Base-by-base conservation (phyloP, 1,140 invertebrate species). In the Cheumatopsyche charites region DNA sequence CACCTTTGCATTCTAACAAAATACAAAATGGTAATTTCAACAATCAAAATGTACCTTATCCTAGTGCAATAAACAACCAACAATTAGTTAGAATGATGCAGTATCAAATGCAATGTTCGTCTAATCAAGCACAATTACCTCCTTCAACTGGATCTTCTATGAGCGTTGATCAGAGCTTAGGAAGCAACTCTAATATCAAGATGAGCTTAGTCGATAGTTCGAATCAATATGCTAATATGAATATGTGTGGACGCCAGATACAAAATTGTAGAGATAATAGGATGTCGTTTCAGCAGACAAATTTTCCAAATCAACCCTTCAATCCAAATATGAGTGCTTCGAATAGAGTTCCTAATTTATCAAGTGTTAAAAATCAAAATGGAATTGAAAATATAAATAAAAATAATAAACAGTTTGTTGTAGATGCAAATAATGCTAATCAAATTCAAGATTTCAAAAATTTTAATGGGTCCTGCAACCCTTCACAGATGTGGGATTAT, bases 211-310 rank as follows among this genome's bases (percentile, higher is more conserved):
- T 15, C 19, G 71, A 67, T 45, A 58, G 49, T 2, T 47, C 58
- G 15, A 65, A 75, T 25, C 73, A 79, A 23, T 79, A 79, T 29
- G 80, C 78, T 17, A 83, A 81, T 67, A 77, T 76, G 73, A 69
- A 79, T 25, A 66, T 70, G 1, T 76, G 55, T 67, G 69, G 73
- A 1, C 25, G 69, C 13, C 72, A 76, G 25, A 70, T 71, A 47
- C 72, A 73, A 62, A 63, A 76, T 61, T 75, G 62, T 42, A 15
- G 67, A 12, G 71, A 65, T 1, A 73, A 47, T 66, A 66, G 19
- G 13, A 5, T 17, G 6, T 17, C n/a, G 6, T 58, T 25, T 13
- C 29, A 70, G 58, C 67, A 70, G 47, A 61, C 42, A 42, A 26
- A 58, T 49, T 62, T 49, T 29, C 1, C 25, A 70, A 66, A 71